Conservation (phyloP, 2,113 vertebrate genomes). For the Pelusios castaneus region DNA sequence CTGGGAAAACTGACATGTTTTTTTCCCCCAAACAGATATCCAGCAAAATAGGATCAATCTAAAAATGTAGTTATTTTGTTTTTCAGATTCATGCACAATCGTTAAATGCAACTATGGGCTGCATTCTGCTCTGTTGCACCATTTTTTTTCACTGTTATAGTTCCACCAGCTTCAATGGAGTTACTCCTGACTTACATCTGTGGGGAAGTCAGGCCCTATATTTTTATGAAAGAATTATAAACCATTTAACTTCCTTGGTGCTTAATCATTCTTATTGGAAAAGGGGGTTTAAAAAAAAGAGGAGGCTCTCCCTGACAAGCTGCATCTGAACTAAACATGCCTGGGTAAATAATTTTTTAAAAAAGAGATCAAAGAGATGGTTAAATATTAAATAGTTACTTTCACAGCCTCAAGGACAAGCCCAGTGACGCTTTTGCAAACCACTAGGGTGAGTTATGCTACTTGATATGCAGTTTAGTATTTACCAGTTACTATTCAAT, state of each 20-base stretch:
- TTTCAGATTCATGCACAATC: not conserved
- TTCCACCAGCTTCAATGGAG: not conserved
- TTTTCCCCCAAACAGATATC: not conserved
- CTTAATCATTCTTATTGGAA: conserved; percentile 7
- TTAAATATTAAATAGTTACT: conserved; percentile 68
- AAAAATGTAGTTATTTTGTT: not conserved
- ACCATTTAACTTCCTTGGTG: not conserved
- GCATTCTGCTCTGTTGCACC: not conserved
- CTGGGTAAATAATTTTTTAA: conserved; percentile 10
- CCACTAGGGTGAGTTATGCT: conserved; percentile 29
- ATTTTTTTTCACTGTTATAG: not conserved
- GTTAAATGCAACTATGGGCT: not conserved
- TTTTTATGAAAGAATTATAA: not conserved
- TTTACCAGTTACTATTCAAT: conserved; percentile 56
- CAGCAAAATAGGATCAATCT: not conserved
- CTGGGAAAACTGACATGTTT: not conserved
- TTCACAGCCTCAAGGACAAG: conserved; percentile 55
- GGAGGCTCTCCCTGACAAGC: not conserved
- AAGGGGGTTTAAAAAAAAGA: not conserved
- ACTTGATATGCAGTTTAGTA: conserved; percentile 40
- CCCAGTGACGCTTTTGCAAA: conserved; percentile 20
- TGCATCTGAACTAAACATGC: conserved; percentile 11
- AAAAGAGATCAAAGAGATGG: conserved; percentile 57
- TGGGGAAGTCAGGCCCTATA: not conserved
- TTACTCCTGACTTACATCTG: not conserved